Conservation (phyloP, 2,113 vertebrate genomes). For the Mystacornis crossleyi region DNA sequence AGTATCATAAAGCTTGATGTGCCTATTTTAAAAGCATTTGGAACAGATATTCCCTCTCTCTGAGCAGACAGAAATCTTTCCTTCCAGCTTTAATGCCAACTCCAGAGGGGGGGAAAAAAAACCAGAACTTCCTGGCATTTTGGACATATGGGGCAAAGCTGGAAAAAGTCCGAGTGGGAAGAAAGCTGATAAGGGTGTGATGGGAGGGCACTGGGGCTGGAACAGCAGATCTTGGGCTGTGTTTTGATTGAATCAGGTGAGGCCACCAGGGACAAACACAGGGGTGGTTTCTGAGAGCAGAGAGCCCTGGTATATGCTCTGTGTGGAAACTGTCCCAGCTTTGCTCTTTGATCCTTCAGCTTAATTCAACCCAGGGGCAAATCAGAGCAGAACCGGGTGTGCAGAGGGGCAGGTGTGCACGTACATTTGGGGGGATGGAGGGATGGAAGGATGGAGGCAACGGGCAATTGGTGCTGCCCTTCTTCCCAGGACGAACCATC, state of each 20-base stretch:
- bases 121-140: not conserved
- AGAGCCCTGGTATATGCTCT: not conserved
- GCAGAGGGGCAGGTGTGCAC: not conserved
- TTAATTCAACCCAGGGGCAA: slow-evolving; percentile 30
- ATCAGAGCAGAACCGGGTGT: not conserved
- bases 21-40: slow-evolving; percentile 18
- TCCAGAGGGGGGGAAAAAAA: not conserved
- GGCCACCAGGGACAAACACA: not conserved
- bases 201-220: not conserved
- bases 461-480: not conserved
- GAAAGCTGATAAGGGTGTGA: not conserved
- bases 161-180: not conserved
- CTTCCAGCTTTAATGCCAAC: slow-evolving; percentile 10
- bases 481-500: not conserved
- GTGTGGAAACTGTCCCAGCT: not conserved
- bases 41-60: not conserved
- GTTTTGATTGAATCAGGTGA: slow-evolving; percentile 36
- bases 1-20: slow-evolving; percentile 20
- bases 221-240: not conserved
- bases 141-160: not conserved
- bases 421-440: not conserved
- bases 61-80: slow-evolving; percentile 28
- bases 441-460: not conserved
- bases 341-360: slow-evolving; percentile 35
- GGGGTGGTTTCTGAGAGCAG: not conserved